Conservation (phyloP, 2,888 invertebrate species). For the Drosophila longiperda region DNA sequence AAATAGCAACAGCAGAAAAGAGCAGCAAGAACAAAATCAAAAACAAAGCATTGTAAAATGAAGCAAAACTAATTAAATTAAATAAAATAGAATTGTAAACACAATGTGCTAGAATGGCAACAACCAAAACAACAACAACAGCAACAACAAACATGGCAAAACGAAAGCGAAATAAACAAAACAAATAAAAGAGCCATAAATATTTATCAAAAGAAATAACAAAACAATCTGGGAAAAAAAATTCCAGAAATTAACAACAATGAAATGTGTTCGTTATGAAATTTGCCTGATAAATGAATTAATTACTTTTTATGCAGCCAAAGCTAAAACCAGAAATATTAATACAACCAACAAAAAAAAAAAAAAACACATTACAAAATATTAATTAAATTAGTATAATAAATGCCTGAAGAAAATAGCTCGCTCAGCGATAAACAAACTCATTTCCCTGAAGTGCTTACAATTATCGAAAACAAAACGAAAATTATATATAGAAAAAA, state of each 20-base stretch:
- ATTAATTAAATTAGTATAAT: conserved; percentile 42
- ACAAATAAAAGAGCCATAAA: conserved; percentile 68
- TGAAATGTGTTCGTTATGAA: conserved; percentile 50
- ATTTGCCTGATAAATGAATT: conserved; percentile 51
- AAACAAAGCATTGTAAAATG: conserved; percentile 51
- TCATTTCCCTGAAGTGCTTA: conserved; percentile 12
- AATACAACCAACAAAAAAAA: not conserved
- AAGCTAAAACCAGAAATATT: conserved; percentile 12
- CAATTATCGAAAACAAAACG: not conserved
- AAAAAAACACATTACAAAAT: conserved; percentile 28
- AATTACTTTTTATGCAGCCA: conserved; percentile 46
- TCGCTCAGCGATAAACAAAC: conserved; percentile 14
- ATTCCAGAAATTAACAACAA: conserved; percentile 54
- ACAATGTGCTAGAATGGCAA: conserved; percentile 31
- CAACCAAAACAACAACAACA: conserved; percentile 14
- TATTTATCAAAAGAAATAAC: conserved; percentile 68
- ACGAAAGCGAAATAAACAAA: conserved; percentile 34
- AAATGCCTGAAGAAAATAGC: not conserved
- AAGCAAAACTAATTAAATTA: conserved; percentile 76
- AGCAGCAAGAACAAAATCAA: conserved; percentile 5
- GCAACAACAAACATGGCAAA: conserved; percentile 22
- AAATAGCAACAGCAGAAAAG: conserved; percentile 1
- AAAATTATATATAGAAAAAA: not conserved
- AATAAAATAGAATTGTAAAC: conserved; percentile 73
- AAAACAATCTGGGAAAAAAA: conserved; percentile 54